Conservation (phyloP, 2,113 vertebrate species). For the Channa argus region DNA sequence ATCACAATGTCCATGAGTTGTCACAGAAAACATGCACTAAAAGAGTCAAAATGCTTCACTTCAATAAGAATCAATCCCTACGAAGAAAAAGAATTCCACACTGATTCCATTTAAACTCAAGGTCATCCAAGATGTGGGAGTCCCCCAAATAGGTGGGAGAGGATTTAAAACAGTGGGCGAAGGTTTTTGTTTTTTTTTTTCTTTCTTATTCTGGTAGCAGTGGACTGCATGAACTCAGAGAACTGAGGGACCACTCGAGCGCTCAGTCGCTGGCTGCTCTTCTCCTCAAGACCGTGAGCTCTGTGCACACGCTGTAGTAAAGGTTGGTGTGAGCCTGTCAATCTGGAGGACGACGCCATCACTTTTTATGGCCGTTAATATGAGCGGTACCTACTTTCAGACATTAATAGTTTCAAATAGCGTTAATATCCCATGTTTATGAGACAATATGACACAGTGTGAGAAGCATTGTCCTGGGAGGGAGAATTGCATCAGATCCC, state of each 20-base stretch:
- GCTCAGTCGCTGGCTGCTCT: not conserved
- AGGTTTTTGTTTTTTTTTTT: not conserved
- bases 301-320: slow-evolving; percentile 21
- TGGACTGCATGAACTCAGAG: not conserved
- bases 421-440: too few relatives aligned
- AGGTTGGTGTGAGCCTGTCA: slow-evolving; percentile 56
- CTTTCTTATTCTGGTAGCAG: slow-evolving; percentile 2
- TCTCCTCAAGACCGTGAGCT: slow-evolving; percentile 8
- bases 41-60: too few relatives aligned
- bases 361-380: slow-evolving; percentile 23
- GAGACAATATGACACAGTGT: not conserved
- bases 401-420: not conserved
- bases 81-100: not conserved
- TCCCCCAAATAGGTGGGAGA: slow-evolving; percentile 13
- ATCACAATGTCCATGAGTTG: slow-evolving; percentile 77
- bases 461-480: slow-evolving; percentile 51
- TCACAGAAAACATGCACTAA: not conserved
- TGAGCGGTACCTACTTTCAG: slow-evolving; percentile 20
- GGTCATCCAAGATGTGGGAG: slow-evolving; percentile 24
- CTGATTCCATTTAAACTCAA: slow-evolving; percentile 15
- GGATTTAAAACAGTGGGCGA: slow-evolving; percentile 5
- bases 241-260: not conserved
- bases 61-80: not conserved
- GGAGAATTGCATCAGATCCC: slow-evolving; percentile 65
- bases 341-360: slow-evolving; percentile 42